Conservation (phyloP, 2,113 vertebrate genomes). For the Syngnathus scovelli region DNA sequence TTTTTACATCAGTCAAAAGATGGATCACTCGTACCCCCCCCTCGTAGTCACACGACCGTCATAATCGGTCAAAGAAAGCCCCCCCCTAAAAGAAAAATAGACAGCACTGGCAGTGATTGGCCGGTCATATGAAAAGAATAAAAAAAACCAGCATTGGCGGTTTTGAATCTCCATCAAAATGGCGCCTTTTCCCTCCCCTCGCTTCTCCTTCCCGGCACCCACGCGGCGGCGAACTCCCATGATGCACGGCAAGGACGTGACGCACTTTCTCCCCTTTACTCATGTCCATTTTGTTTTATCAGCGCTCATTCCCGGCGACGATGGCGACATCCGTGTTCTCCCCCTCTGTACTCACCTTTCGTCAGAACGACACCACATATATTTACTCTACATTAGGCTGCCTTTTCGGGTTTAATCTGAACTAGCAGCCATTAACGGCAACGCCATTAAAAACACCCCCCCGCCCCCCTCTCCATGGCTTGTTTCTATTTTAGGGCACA, state of each 20-base stretch:
- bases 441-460: constrained; percentile 2
- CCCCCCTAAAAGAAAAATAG: background rate
- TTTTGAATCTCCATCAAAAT: constrained; percentile 61
- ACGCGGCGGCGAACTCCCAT: constrained; percentile 50
- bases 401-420: constrained; percentile 4
- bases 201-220: constrained; percentile 27
- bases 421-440: constrained; percentile 16
- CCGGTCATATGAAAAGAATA: constrained; percentile 19
- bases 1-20: constrained; percentile 54
- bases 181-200: constrained; percentile 55
- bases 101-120: constrained; percentile 10
- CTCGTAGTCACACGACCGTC: constrained; percentile 36
- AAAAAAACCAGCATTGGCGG: constrained; percentile 13
- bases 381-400: background rate
- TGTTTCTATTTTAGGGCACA: constrained; percentile 22
- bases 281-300: constrained; percentile 32
- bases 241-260: constrained; percentile 54
- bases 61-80: constrained; percentile 41
- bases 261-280: constrained; percentile 37
- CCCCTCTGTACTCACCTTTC: background rate
- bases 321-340: background rate
- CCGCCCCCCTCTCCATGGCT: background rate
- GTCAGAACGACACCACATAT: background rate
- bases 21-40: constrained; percentile 42
- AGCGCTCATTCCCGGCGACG: constrained; percentile 1